A percentile compares a stretch with the other conserved stretches of the same genome.
Evolutionary conservation across 2,888 invertebrate genomes (phyloP).

Genomic region (Ormyrus thymus): DNA sequence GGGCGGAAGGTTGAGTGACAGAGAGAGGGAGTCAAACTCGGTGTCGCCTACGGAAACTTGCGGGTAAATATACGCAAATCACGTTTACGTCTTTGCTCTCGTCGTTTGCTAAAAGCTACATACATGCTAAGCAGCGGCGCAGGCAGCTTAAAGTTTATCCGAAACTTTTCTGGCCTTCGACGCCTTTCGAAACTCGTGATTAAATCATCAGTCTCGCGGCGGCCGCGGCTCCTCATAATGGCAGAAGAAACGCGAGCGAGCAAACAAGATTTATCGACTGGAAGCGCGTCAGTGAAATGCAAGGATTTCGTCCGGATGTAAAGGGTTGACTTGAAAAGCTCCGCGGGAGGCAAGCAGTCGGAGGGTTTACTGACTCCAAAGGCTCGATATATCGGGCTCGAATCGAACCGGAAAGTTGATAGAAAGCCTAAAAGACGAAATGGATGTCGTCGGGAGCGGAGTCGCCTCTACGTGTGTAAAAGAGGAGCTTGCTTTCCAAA

Average conservation of each 20-base stretch:
- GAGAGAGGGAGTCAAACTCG: background rate
- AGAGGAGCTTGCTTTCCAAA: conserved; percentile 9
- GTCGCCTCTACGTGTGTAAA: background rate
- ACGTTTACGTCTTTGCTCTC: conserved; percentile 41
- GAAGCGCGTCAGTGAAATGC: conserved; percentile 5
- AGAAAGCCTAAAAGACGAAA: background rate
- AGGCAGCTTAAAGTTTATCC: conserved; percentile 25
- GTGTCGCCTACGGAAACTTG: conserved; percentile 56
- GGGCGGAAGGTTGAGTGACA: too few species aligned
- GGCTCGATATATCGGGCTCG: background rate
- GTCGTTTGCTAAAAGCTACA: conserved; percentile 1
- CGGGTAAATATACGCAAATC: conserved; percentile 49
- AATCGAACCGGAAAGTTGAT: conserved; percentile 26
- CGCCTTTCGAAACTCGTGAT: conserved; percentile 25
- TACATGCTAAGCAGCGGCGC: background rate
- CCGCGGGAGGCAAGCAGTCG: background rate
- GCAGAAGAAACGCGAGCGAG: background rate
- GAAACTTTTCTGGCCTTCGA: conserved; percentile 36
- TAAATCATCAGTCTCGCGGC: conserved; percentile 21
- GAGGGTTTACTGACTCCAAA: background rate
- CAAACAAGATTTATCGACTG: conserved; percentile 2
- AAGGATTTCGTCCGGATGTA: background rate
- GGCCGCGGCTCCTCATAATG: background rate
- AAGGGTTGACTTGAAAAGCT: conserved; percentile 22
- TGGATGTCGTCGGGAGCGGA: background rate